Conservation (phyloP, 2,113 vertebrate species). For the Sinocyclocheilus anshuiensis region DNA sequence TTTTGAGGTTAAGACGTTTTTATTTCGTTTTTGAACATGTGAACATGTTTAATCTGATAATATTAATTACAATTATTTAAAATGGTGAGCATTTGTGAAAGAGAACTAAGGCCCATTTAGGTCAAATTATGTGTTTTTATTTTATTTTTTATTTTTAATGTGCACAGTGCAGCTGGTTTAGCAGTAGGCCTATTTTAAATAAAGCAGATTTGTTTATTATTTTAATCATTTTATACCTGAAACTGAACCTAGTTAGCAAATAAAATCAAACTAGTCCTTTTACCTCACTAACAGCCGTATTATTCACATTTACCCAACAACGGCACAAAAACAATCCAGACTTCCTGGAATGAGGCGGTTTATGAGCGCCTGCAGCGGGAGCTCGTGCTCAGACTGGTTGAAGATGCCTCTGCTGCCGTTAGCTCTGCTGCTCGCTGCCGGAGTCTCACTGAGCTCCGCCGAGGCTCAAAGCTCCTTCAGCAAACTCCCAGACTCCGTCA, state of each 20-base stretch:
- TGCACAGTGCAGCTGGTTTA: background rate
- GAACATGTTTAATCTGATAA: background rate
- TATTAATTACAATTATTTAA: no score
- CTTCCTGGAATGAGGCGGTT: constrained; percentile 21
- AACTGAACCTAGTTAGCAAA: background rate
- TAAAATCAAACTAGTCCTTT: background rate
- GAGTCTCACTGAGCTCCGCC: constrained; percentile 45
- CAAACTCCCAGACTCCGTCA: constrained; percentile 54
- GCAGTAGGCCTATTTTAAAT: background rate
- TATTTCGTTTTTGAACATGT: background rate
- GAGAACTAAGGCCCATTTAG: background rate
- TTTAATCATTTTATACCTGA: background rate
- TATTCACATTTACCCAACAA: background rate
- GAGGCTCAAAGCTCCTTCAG: constrained; percentile 41
- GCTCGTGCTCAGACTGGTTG: constrained; percentile 2
- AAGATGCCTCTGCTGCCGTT: constrained; percentile 40
- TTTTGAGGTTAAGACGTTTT: background rate
- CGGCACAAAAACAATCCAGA: background rate
- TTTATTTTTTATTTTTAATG: background rate
- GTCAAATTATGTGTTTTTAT: background rate
- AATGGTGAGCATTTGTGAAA: background rate
- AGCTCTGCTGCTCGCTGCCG: constrained; percentile 56
- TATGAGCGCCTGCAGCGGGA: background rate
- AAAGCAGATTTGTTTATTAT: background rate
- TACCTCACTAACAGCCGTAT: background rate